Conservation (phyloP, 2,888 invertebrate genomes). For the Oscheius myriophilus region DNA sequence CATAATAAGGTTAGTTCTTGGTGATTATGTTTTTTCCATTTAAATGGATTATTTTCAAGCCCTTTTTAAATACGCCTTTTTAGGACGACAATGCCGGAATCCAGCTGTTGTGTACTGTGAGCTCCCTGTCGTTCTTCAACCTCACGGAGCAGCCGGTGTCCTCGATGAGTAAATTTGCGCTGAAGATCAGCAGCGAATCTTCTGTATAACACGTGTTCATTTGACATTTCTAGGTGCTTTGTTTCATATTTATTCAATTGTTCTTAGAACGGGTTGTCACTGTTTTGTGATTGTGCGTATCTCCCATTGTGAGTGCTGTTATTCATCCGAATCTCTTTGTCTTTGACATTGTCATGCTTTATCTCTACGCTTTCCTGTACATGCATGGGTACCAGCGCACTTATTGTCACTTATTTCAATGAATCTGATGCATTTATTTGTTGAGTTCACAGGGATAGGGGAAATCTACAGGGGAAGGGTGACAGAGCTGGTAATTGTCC, state of each 20-base stretch:
- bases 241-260: not conserved
- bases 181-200: constrained; percentile 55
- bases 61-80: too few relatives aligned
- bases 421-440: too few relatives aligned
- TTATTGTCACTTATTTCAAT: too few relatives aligned
- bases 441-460: too few relatives aligned
- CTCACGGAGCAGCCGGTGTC: constrained; percentile 82
- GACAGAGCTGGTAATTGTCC: constrained; percentile 19
- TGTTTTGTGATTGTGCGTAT: constrained; percentile 25
- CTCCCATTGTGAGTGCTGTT: not conserved
- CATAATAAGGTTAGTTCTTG: constrained; percentile 42
- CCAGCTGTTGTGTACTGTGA: constrained; percentile 86
- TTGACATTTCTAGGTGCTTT: constrained; percentile 1
- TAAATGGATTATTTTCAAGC: not conserved
- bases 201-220: constrained; percentile 34
- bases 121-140: constrained; percentile 89
- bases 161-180: constrained; percentile 46
- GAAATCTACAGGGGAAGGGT: constrained; percentile 3
- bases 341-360: too few relatives aligned
- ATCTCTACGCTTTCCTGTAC: too few relatives aligned
- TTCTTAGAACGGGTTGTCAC: constrained; percentile 17
- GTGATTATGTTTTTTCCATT: not conserved
- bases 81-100: constrained; percentile 82
- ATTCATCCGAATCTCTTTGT: too few relatives aligned
- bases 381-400: too few relatives aligned